These are phyloP conservation scores for Brachyptera risi DNA, from an alignment of 2,888 invertebrate genomes.

Conservation along the genomic window DNA sequence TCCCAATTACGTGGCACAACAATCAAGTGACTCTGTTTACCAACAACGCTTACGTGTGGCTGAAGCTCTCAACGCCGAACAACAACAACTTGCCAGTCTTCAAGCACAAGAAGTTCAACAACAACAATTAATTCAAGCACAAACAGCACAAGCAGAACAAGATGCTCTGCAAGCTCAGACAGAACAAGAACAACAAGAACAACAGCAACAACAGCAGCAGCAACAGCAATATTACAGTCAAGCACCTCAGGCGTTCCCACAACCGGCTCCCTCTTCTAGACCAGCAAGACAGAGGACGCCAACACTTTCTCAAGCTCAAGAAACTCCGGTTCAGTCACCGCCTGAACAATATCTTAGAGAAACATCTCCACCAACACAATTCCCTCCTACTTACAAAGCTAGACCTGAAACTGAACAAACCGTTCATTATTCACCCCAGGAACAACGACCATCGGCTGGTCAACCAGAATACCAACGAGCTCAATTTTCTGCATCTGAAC, in stretches of 20 bases:
- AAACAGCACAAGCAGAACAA: background rate
- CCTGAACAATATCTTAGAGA: slow-evolving; percentile 29
- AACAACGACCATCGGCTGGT: background rate
- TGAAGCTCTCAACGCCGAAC: slow-evolving; percentile 6
- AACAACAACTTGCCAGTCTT: background rate
- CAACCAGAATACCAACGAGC: background rate
- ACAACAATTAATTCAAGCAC: background rate
- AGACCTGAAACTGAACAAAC: background rate
- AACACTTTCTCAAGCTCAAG: no score
- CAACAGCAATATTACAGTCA: slow-evolving; percentile 8
- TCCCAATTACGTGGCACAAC: slow-evolving; percentile 16
- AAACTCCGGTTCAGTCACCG: background rate
- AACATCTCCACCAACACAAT: no score
- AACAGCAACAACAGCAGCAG: no score
- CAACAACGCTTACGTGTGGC: slow-evolving; percentile 19
- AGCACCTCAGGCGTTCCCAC: slow-evolving; percentile 22
- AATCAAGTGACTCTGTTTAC: background rate
- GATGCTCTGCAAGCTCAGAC: background rate
- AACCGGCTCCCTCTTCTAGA: slow-evolving; percentile 8
- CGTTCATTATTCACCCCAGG: slow-evolving; percentile 13
- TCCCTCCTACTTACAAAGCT: no score
- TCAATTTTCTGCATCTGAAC: background rate
- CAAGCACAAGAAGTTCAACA: no score
- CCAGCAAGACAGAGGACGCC: background rate
- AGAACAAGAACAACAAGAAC: no score